phyloP scores from a whole-genome alignment of 64 coral and sea anemone species.

The Catalaphyllia jardinei region DNA sequence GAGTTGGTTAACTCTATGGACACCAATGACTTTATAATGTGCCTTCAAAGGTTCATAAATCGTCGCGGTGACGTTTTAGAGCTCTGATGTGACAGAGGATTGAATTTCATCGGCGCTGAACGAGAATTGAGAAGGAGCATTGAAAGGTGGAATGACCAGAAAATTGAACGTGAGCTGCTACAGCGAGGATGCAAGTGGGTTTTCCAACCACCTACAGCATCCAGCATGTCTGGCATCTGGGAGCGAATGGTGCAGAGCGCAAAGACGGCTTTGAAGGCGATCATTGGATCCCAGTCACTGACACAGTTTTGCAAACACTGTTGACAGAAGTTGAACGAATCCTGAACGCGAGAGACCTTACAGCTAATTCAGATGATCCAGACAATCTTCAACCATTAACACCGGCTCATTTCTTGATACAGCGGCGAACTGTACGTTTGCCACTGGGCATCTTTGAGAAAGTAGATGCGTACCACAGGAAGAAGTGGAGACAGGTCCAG shows the following conservation, averaged over 20 bases:
- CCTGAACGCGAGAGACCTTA: conserved; percentile 15
- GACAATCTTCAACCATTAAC: too few species aligned
- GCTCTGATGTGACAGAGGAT: not conserved
- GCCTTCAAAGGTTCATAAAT: too few species aligned
- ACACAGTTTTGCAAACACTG: conserved; percentile 35
- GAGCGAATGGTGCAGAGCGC: conserved; percentile 52
- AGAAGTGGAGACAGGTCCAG: conserved; percentile 38
- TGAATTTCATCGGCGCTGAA: conserved; percentile 34
- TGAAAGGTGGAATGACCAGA: conserved; percentile 22
- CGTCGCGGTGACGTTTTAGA: too few species aligned
- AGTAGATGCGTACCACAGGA: too few species aligned
- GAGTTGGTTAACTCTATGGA: too few species aligned
- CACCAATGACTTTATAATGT: too few species aligned
- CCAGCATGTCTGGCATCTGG: conserved; percentile 57
- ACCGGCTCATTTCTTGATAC: too few species aligned
- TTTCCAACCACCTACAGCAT: conserved; percentile 50
- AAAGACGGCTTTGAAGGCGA: conserved; percentile 45
- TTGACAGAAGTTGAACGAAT: conserved; percentile 60
- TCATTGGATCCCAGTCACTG: conserved; percentile 25
- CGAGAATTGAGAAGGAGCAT: conserved; percentile 37
- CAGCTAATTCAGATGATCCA: conserved; percentile 21
- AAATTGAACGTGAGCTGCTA: conserved; percentile 42
- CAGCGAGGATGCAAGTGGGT: conserved; percentile 47
- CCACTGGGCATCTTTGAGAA: too few species aligned
- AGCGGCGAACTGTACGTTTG: not conserved